These are phyloP conservation scores for Hypotaenidia okinawae DNA, from an alignment of 2,797 vertebrate genomes.

Conservation along the genomic window DNA sequence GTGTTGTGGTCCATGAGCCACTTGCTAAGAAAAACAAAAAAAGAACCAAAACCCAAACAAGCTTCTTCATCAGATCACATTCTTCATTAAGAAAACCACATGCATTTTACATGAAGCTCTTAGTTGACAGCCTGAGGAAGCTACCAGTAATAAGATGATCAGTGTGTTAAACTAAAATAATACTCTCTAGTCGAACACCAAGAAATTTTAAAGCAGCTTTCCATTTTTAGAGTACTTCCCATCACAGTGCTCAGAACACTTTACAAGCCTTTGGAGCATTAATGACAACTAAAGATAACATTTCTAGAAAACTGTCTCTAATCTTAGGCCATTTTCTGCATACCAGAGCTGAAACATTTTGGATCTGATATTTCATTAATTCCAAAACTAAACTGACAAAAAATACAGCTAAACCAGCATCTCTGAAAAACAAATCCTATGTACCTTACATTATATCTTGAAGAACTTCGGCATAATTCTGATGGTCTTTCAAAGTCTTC, in stretches of 20 bases:
- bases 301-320: not conserved
- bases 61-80: not conserved
- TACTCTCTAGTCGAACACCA: not conserved
- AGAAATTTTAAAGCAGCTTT: not conserved
- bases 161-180: not conserved
- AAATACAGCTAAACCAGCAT: not conserved
- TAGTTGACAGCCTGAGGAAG: not conserved
- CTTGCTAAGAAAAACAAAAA: not conserved
- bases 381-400: not conserved
- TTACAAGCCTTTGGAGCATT: not conserved
- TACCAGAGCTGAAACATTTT: not conserved
- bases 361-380: not conserved
- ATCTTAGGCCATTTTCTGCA: not conserved
- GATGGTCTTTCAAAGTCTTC: not conserved
- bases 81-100: not conserved
- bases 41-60: not conserved
- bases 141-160: not conserved
- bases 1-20: not conserved
- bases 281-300: not conserved
- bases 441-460: not conserved
- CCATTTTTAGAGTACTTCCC: not conserved
- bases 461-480: not conserved
- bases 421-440: not conserved
- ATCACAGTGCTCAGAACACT: not conserved
- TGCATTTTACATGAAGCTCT: not conserved